A percentile compares a stretch with the other conserved stretches of the same genome.
Evolutionary conservation across 2,797 vertebrate genomes (phyloP).

Genomic region (Coregonus ussuriensis): DNA sequence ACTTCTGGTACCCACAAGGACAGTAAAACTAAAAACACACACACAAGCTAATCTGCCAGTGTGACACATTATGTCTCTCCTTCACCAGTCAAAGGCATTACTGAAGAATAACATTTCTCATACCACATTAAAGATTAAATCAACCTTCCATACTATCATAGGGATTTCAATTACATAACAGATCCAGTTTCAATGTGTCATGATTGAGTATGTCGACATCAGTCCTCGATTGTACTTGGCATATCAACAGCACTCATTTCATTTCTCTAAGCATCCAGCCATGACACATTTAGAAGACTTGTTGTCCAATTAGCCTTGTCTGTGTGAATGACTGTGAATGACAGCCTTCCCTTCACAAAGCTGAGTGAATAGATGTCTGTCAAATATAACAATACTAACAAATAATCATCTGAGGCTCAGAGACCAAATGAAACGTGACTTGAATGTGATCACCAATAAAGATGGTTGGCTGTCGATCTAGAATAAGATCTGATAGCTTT

Average conservation of each 20-base stretch:
- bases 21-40: no score
- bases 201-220: neutral
- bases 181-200: neutral
- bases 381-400: slow-evolving; percentile 20
- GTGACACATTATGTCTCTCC: neutral
- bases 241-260: slow-evolving; percentile 1
- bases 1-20: no score
- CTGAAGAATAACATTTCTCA: neutral
- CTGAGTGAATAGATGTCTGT: slow-evolving; percentile 15
- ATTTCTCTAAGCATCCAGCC: neutral
- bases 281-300: slow-evolving; percentile 5
- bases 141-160: neutral
- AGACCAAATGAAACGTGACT: slow-evolving; percentile 14
- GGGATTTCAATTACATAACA: neutral
- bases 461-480: slow-evolving; percentile 12
- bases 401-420: slow-evolving; percentile 15
- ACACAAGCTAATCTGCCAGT: neutral
- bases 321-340: neutral
- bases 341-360: slow-evolving; percentile 12
- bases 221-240: neutral
- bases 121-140: neutral
- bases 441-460: slow-evolving; percentile 8
- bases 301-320: neutral
- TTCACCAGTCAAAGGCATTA: neutral
- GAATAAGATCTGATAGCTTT: slow-evolving; percentile 16